Evolutionary conservation across 2,113 vertebrate species (phyloP), one percentile per base, ranked within the genome.

Genomic region (Capricornis sumatraensis): DNA sequence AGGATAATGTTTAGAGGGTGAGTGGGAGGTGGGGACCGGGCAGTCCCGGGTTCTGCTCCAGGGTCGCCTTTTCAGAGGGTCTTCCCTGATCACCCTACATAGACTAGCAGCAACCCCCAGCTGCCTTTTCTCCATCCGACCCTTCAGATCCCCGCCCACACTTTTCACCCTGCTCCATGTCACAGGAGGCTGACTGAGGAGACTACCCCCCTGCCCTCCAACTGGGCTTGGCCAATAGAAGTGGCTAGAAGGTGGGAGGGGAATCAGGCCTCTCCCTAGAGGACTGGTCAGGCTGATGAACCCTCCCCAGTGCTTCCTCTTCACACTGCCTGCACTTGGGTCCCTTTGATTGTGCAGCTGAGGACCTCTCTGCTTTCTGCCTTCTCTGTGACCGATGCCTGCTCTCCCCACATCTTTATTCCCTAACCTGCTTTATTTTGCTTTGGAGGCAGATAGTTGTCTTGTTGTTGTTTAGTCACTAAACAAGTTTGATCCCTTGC

Each of bases 281-380:
- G 5, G 52, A 25, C 36, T 12, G 30, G 21, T 40, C 43, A 10
- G 57, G 27, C 25, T n/a, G 62, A 30, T 58, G 3, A 17, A 23
- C 40, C 71, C 14, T n/a, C 9, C 36, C n/a, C 50, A n/a, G 1
- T 12, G 21, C 36, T 23, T 67, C 45, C 36, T 43, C 19, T 74
- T 16, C 21, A 89, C 78, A 30, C 16, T 8, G 25, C 13, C 25
- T 23, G 4, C 25, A 15, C 13, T 58, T 64, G 33, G 6, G 14
- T 4, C 53, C 28, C 28, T 58, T 50, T 67, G 50, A 0, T 27
- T 16, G 2, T 0, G 16, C 36, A 23, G 2, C 0, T 33, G 30
- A 55, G 14, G 40, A 6, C 27, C 27, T 3, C 3, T 23, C 67
- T 30, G 60, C 91, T 76, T 74, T 14, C 15, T 53, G 45, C 36